Evolutionary conservation across 2,797 vertebrate species (phyloP), one percentile per base, ranked within the genome.

Genomic region (Hapalemur alaotrensis): DNA sequence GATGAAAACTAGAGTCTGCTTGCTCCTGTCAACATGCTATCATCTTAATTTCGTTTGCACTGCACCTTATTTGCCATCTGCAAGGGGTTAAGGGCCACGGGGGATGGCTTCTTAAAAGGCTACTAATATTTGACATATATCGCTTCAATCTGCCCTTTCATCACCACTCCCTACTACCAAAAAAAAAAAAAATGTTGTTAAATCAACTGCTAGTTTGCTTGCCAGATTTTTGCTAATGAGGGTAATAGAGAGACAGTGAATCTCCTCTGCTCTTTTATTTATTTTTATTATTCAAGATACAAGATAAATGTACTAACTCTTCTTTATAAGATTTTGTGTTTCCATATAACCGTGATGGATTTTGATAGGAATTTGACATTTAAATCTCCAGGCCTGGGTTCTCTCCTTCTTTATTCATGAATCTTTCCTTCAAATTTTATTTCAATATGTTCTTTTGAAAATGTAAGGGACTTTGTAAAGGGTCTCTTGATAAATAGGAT

Each of bases 21-120:
- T 99, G 99, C 98, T 99, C 98, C 99, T 99, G 99, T 99, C 99
- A 99, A 99, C 99, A 99, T 98, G 96, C 98, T 99, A 99, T 99
- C 99, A 99, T 99, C 99, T 99, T 99, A 98, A 99, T 99, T 99
- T 99, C 98, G 98, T 99, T 99, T 98, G 97, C 98, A 98, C 98
- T 98, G 98, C 98, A 97, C 98, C 98, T 99, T 92, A 96, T 98
- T 95, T 99, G 99, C 99, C 99, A 99, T 99, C 99, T 99, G 98
- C 98, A 98, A 98, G 98, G 97, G 98, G 98, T 98, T 97, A 99
- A 98, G 98, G 99, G 99, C 99, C 99, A 98, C 93, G 98, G 98
- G 97, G 96, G n/a, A 95, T 93, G 92, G 70, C 89, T 97, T 96
- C 98, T 78, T 98, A 98, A 99, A 98, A 98, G 96, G 96, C 90